These are phyloP conservation scores for Ormyrus thymus DNA, from an alignment of 2,888 invertebrate genomes.

Conservation along the genomic window DNA sequence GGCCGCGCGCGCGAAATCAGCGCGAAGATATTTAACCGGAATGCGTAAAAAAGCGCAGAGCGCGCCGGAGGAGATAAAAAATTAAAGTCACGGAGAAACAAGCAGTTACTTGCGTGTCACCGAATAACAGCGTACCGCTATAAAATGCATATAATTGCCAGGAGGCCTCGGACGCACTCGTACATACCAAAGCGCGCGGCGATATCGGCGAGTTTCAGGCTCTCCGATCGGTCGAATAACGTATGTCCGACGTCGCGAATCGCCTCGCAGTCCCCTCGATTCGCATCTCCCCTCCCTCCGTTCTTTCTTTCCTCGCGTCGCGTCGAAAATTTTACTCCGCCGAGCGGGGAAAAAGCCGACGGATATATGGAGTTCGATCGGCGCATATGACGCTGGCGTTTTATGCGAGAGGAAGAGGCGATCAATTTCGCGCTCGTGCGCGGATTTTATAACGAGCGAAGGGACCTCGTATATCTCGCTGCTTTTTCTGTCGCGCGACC, in stretches of 20 bases:
- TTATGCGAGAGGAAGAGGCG: slow-evolving; percentile 9
- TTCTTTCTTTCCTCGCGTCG: slow-evolving; percentile 22
- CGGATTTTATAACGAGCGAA: slow-evolving; percentile 28
- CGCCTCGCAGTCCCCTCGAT: slow-evolving; percentile 46
- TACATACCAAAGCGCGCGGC: slow-evolving; percentile 52
- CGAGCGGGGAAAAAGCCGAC: neutral
- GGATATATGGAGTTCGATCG: neutral
- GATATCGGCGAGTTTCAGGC: slow-evolving; percentile 35
- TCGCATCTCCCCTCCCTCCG: slow-evolving; percentile 35
- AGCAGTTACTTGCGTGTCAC: slow-evolving; percentile 54
- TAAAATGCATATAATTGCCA: slow-evolving; percentile 70
- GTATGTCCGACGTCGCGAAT: slow-evolving; percentile 53
- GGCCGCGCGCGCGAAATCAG: neutral
- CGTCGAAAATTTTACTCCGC: slow-evolving; percentile 27
- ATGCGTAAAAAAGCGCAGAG: slow-evolving; percentile 22
- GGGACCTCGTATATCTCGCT: slow-evolving; percentile 5
- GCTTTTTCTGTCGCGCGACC: neutral
- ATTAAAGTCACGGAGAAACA: slow-evolving; percentile 55
- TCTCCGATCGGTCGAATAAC: slow-evolving; percentile 50
- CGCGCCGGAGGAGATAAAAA: slow-evolving; percentile 43
- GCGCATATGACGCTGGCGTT: slow-evolving; percentile 5
- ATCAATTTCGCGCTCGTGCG: slow-evolving; percentile 39
- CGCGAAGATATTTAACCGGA: slow-evolving; percentile 36
- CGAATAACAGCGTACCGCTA: slow-evolving; percentile 60
- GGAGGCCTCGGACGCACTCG: slow-evolving; percentile 39